These are phyloP conservation scores for Pangasius macronema DNA, from an alignment of 2,797 vertebrate genomes.

Conservation along the genomic window DNA sequence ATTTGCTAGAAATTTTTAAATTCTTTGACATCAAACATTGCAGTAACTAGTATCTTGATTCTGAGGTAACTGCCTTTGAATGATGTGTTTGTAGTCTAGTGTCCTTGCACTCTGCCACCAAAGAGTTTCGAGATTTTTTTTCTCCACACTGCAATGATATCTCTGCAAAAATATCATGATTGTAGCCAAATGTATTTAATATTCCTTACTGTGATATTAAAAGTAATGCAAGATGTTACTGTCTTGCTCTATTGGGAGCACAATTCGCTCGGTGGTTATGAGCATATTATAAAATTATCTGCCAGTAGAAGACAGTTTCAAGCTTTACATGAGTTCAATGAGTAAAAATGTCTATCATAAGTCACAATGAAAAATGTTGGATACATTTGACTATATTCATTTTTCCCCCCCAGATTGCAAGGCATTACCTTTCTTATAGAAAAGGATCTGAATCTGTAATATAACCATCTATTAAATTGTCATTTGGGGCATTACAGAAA, in stretches of 20 bases:
- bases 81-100: background rate
- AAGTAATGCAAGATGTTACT: background rate
- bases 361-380: background rate
- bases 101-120: constrained; percentile 33
- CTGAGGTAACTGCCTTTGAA: constrained; percentile 14
- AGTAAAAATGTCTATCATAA: background rate
- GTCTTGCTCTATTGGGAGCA: background rate
- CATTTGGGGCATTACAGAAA: constrained; percentile 1
- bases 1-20: constrained; percentile 1
- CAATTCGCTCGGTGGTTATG: background rate
- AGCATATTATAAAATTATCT: background rate
- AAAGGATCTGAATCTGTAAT: background rate
- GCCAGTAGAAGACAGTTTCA: background rate
- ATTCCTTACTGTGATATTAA: background rate
- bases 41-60: constrained; percentile 19
- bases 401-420: background rate
- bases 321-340: background rate
- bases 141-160: background rate
- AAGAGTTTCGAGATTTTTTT: constrained; percentile 12
- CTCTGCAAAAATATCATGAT: background rate
- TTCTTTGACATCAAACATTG: constrained; percentile 29
- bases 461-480: background rate
- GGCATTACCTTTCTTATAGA: background rate
- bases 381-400: background rate
- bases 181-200: background rate